Percentiles rank a stretch among this genome's conserved stretches.
Evolutionary conservation across 2,888 invertebrate species (phyloP).

Genomic region (Nycteola revayana): DNA sequence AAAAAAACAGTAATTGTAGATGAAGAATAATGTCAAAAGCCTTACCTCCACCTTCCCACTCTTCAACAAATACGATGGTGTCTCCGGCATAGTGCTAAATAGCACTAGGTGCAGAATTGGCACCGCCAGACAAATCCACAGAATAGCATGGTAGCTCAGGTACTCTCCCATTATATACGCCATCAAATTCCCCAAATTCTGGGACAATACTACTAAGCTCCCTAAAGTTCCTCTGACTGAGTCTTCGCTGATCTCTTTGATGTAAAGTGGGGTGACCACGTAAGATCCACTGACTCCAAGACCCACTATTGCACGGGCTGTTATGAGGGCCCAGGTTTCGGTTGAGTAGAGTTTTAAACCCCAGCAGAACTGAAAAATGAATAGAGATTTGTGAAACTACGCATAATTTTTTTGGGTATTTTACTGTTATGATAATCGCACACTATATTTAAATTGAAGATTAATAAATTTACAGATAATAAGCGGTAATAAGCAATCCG

Average conservation of each 20-base stretch:
- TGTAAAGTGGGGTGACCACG: slow-evolving; percentile 71
- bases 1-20: no score
- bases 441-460: no score
- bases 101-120: slow-evolving; percentile 64
- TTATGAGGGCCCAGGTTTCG: slow-evolving; percentile 68
- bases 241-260: slow-evolving; percentile 74
- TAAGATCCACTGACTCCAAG: slow-evolving; percentile 69
- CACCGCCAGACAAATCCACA: slow-evolving; percentile 67
- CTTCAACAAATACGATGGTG: slow-evolving; percentile 68
- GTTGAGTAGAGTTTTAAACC: slow-evolving; percentile 66
- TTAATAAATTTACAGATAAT: no score
- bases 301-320: slow-evolving; percentile 65
- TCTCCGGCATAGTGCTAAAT: slow-evolving; percentile 71
- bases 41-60: slow-evolving; percentile 68
- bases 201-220: slow-evolving; percentile 65
- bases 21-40: no score
- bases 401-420: no score
- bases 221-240: slow-evolving; percentile 67
- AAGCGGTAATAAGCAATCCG: no score
- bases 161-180: slow-evolving; percentile 70
- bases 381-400: no score
- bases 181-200: slow-evolving; percentile 66
- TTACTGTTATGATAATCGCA: no score
- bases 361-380: slow-evolving; percentile 65
- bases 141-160: slow-evolving; percentile 58